phyloP scores from a whole-genome alignment of 2,113 vertebrate genomes.

The Otus sunia region DNA sequence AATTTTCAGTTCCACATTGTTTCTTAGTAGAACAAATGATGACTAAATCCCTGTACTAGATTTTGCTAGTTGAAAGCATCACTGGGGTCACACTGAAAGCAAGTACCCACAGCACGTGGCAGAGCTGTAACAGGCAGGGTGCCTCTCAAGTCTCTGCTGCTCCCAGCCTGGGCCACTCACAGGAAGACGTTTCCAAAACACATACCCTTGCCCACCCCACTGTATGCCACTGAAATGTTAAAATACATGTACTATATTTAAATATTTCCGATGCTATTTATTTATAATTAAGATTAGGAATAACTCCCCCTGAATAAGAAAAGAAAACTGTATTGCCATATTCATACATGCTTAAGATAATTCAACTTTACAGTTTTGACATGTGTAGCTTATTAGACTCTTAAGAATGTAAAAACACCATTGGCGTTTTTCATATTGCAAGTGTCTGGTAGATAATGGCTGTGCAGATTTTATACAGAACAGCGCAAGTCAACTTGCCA shows the following conservation, averaged over 20 bases:
- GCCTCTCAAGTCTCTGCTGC: neutral
- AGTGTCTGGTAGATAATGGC: slow-evolving; percentile 54
- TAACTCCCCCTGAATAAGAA: neutral
- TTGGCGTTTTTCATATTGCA: slow-evolving; percentile 62
- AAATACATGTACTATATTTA: neutral
- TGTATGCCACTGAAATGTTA: neutral
- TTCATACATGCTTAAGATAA: neutral
- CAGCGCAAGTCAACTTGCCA: slow-evolving; percentile 42
- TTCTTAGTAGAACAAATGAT: neutral
- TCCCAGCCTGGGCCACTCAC: neutral
- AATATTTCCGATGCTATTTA: neutral
- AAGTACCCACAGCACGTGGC: neutral
- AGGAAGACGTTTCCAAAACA: neutral
- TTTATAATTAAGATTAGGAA: neutral
- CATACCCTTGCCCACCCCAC: neutral
- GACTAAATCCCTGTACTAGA: neutral
- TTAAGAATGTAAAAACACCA: slow-evolving; percentile 48
- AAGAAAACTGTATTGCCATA: neutral
- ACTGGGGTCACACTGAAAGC: neutral
- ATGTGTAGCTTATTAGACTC: slow-evolving; percentile 47
- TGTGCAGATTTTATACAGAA: slow-evolving; percentile 44
- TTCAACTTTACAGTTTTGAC: slow-evolving; percentile 51
- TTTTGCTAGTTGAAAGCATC: neutral
- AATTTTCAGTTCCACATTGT: neutral
- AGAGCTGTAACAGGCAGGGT: neutral